Evolutionary conservation across 2,888 invertebrate genomes (phyloP).

Genomic region (Aspidiotus destructor): DNA sequence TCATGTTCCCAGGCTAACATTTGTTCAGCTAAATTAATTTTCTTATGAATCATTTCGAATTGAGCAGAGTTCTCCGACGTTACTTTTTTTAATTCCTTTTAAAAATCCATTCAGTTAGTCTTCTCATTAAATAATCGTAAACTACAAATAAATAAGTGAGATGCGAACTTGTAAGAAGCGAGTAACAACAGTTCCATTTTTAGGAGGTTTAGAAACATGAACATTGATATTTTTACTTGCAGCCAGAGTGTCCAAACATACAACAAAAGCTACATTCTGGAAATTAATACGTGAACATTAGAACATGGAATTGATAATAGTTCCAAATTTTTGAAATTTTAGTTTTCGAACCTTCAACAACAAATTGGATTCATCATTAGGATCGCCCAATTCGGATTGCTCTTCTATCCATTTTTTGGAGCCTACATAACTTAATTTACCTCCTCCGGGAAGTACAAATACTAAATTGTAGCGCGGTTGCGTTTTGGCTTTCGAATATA

Average conservation of each 20-base stretch:
- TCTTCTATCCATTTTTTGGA: conserved; percentile 94
- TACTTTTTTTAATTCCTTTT: conserved; percentile 21
- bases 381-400: conserved; percentile 66
- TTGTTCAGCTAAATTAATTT: conserved; percentile 91
- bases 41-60: conserved; percentile 75
- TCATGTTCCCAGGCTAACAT: conserved; percentile 95
- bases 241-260: conserved; percentile 78
- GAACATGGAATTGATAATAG: not conserved
- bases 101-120: not conserved
- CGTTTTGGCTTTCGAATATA: conserved; percentile 65
- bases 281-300: conserved; percentile 12
- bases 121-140: not conserved
- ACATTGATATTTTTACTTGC: conserved; percentile 59
- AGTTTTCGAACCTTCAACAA: conserved; percentile 1
- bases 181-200: conserved; percentile 63
- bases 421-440: conserved; percentile 88
- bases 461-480: conserved; percentile 68
- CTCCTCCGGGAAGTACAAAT: conserved; percentile 82
- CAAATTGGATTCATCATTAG: conserved; percentile 13
- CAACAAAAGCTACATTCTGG: conserved; percentile 76
- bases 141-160: not conserved
- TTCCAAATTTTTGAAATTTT: not conserved
- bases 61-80: conserved; percentile 28
- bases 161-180: conserved; percentile 43
- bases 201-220: conserved; percentile 94